Conservation (phyloP, 2,888 invertebrate genomes). For the Pogonocherus hispidulus region DNA sequence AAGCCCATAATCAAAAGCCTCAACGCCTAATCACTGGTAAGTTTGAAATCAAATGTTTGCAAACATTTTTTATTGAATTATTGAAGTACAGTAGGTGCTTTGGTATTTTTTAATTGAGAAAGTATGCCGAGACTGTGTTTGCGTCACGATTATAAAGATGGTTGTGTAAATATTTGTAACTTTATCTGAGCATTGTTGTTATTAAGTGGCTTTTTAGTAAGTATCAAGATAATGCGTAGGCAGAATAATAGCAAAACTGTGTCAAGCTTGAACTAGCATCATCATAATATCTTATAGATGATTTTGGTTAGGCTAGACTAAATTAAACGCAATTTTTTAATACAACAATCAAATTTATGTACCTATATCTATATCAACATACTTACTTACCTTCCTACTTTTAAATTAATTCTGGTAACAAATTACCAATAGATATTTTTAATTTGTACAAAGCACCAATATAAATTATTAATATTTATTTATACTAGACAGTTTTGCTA, state of each 20-base stretch:
- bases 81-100: too few relatives aligned
- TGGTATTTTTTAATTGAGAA: too few relatives aligned
- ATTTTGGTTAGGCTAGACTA: background rate
- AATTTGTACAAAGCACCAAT: too few relatives aligned
- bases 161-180: constrained; percentile 52
- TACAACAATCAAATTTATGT: too few relatives aligned
- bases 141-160: constrained; percentile 47
- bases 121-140: constrained; percentile 18
- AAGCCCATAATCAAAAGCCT: constrained; percentile 55
- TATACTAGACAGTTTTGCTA: too few relatives aligned
- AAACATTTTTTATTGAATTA: background rate
- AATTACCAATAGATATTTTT: too few relatives aligned
- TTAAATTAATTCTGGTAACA: too few relatives aligned
- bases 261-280: constrained; percentile 4
- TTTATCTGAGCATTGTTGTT: constrained; percentile 37
- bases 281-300: background rate
- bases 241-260: constrained; percentile 10
- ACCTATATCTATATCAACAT: too few relatives aligned
- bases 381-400: too few relatives aligned
- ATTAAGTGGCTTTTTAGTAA: constrained; percentile 28
- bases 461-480: too few relatives aligned
- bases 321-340: too few relatives aligned
- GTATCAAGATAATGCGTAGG: constrained; percentile 17
- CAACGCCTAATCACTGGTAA: constrained; percentile 76
- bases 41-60: constrained; percentile 44